These are phyloP conservation scores for Hanleya hanleyi DNA, from an alignment of 2,888 invertebrate genomes.

Conservation along the genomic window DNA sequence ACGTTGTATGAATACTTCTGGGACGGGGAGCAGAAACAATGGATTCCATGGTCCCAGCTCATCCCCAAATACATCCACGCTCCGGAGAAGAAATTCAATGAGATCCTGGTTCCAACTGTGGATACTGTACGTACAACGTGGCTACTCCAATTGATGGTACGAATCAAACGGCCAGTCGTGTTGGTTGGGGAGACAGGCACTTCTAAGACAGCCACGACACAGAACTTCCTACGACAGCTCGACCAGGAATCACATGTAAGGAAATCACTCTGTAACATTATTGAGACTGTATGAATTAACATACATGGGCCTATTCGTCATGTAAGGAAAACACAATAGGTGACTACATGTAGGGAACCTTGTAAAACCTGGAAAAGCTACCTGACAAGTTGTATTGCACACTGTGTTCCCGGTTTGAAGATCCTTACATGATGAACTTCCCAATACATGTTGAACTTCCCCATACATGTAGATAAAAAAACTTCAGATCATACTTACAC, in stretches of 20 bases:
- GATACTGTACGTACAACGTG: slow-evolving; percentile 89
- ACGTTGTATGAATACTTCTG: slow-evolving; percentile 89
- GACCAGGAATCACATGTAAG: slow-evolving; percentile 78
- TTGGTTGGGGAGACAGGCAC: slow-evolving; percentile 94
- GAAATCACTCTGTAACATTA: no score
- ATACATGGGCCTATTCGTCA: no score
- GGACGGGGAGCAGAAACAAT: slow-evolving; percentile 79
- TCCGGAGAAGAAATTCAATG: slow-evolving; percentile 81
- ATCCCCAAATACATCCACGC: slow-evolving; percentile 86
- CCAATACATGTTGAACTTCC: no score
- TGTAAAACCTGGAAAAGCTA: no score
- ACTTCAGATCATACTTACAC: no score
- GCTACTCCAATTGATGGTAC: slow-evolving; percentile 81
- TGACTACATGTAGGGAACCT: no score
- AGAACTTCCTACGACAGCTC: slow-evolving; percentile 84
- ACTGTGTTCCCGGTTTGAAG: no score
- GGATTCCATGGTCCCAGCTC: slow-evolving; percentile 90
- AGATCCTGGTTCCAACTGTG: slow-evolving; percentile 91
- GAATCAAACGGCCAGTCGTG: slow-evolving; percentile 85
- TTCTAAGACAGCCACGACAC: slow-evolving; percentile 92
- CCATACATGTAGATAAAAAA: no score
- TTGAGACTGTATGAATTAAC: no score
- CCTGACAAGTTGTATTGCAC: no score
- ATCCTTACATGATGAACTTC: no score
- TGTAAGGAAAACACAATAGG: no score